Evolutionary conservation across 2,888 invertebrate species (phyloP), one percentile per base, ranked within the genome.

Genomic region (Cactoblastis cactorum): DNA sequence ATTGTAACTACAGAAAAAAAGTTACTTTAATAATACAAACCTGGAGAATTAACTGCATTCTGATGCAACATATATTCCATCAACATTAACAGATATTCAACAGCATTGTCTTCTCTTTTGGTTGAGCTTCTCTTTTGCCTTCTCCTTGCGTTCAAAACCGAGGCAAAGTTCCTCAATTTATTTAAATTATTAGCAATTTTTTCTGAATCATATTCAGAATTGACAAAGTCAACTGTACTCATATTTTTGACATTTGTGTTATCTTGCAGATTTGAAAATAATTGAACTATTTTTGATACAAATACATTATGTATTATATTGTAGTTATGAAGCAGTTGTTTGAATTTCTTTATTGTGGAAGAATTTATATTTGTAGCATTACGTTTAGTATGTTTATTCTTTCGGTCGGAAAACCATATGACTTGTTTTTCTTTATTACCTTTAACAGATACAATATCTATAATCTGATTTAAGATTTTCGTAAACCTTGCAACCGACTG

Each of bases 31-130:
- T 35, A 14, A 14, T 17, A 50, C 22, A 52, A 69, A 85, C 85
- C 80, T 75, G 77, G 80, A 35, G 67, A 59, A 18, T 55, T 48
- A 45, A 74, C 62, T 37, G 71, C 18, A 28, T 75, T 79, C 38
- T 77, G 72, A 57, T 78, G 82, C 5, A 84, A 51, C 51, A 87
- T 62, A 62, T 79, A 82, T 55, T 87, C 83, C 79, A 87, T 84
- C 38, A 87, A 57, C 53, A 71, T 65, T 43, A 87, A 59, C 43
- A 87, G 58, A 62, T 84, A 85, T 51, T 84, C 83, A 49, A 83
- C 57, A 17, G 78, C 67, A 45, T 77, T 71, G 11, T 78, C 73
- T 19, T 76, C 71, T 51, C 56, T 65, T 49, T n/a, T n/a, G n/a
- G 54, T 56, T 2, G 50, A 22, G 4, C 71, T 58, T 54, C 86